Base-by-base conservation (phyloP, 2,888 invertebrate genomes). In the Andrena minutula region DNA sequence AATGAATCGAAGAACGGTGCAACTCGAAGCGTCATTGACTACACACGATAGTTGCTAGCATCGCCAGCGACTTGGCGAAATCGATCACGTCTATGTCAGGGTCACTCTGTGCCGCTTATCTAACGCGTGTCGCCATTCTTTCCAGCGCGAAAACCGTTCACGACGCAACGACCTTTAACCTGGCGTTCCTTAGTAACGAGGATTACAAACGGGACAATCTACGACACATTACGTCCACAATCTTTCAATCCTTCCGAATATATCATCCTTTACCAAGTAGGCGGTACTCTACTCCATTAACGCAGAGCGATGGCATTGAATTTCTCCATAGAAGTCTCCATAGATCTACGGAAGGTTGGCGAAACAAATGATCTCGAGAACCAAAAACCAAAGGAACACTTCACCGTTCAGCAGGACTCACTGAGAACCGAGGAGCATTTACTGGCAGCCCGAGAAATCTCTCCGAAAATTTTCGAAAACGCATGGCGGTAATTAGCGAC, bases 51-150 rank as follows among this genome's bases (percentile, higher is more conserved):
- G 68, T 64, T 60, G 72, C 47, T 51, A 63, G 60, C 65, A 28
- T 32, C 53, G n/a, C 74, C 51, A 61, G 72, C 53, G 61, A 79
- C 83, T 79, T 79, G 35, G 75, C 70, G 70, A 75, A 79, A 84
- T 84, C 83, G 83, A 84, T 84, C 56, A 51, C 58, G 72, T 66
- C 79, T 83, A 83, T 84, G 83, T 83, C 83, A 84, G 71, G 83
- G 83, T 73, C 78, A 49, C 71, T 65, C 64, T 56, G 71, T 60
- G 47, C 32, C 53, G 68, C 49, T 61, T 61, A 63, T 71, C 71
- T 51, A 71, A 70, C 60, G 65, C 51, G 56, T 49, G 49, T 63
- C 53, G 20, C 72, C 30, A 49, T 56, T 70, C 47, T 77, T 82
- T 35, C 58, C 12, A 64, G 16, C 41, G 70, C 60, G 53, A 69